Base-by-base conservation (phyloP, 2,888 invertebrate genomes). In the Drosophila maculinotata region DNA sequence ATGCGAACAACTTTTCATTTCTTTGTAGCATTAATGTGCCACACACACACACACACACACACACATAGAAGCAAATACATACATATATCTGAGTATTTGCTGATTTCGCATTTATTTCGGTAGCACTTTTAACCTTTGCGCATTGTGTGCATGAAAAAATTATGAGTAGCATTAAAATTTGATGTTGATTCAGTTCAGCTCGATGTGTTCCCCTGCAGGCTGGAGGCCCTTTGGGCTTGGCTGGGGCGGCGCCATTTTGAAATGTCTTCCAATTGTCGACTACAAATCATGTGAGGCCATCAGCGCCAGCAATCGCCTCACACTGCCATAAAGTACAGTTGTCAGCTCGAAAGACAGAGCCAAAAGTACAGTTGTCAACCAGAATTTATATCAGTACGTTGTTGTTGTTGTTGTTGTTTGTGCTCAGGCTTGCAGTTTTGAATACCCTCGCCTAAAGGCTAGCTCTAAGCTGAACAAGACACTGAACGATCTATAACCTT, bases 131-230 rank as follows among this genome's bases (percentile, higher is more conserved):
- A 80, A 66, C 87, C 73, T 72, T 79, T 69, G 81, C 85, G 81
- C 87, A 80, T 76, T 80, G 84, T 70, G 66, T 63, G 85, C 57
- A 73, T 77, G 85, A 81, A 69, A 84, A 79, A 64, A 84, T 80
- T 80, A 80, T 87, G 87, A 84, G 72, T 63, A 36, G 86, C 86
- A 87, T 87, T 81, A 81, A 81, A 87, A 85, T 82, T 87, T 85
- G 66, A 81, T 87, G 86, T 56, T 53, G 54, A 62, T 64, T 77
- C 56, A 45, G 48, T 39, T 41, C 52, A 20, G 23, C 10, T 49
- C 20, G 17, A 23, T n/a, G 9, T 30, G 30, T 12, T 14, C 26
- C 12, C 25, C 14, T 10, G 17, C 44, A 33, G 51, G 48, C 53
- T n/a, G 17, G 47, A 15, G 12, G 65, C 7, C 28, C 25, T 54